Conservation (phyloP, 2,888 invertebrate species). For the Antitype chi region DNA sequence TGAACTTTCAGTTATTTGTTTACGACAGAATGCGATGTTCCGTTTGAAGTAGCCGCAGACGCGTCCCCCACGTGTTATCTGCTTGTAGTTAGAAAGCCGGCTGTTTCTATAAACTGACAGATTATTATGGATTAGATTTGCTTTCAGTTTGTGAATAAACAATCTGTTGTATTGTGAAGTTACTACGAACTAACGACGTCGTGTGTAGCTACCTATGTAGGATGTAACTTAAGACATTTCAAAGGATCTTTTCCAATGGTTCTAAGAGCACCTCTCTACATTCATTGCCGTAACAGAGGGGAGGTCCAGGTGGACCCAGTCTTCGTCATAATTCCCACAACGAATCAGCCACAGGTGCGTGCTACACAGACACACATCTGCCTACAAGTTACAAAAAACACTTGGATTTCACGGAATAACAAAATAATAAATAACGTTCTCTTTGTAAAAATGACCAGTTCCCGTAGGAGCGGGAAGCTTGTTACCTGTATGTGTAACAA, state of each 20-base stretch:
- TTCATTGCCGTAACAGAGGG: not conserved
- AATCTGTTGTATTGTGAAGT: conserved; percentile 1
- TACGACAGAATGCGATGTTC: conserved; percentile 29
- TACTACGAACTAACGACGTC: not conserved
- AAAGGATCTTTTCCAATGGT: not conserved
- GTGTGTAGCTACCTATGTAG: not conserved
- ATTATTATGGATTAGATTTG: conserved; percentile 22
- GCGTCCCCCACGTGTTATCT: conserved; percentile 4
- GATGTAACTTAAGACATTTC: not conserved
- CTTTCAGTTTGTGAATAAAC: conserved; percentile 14
- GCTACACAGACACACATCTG: not conserved
- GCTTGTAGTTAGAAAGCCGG: conserved; percentile 23
- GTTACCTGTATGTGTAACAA: conserved; percentile 36
- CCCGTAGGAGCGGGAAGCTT: not conserved
- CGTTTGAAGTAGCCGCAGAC: conserved; percentile 45
- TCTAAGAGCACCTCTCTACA: not conserved
- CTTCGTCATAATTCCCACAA: not conserved
- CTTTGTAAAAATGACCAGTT: conserved; percentile 15
- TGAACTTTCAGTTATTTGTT: conserved; percentile 42
- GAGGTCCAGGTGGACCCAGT: not conserved
- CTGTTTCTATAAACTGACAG: conserved; percentile 15
- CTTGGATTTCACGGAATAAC: conserved; percentile 15
- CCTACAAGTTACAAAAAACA: not conserved
- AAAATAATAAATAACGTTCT: conserved; percentile 27
- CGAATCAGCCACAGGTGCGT: not conserved